Percentiles rank a stretch among this genome's conserved stretches.
Conservation (phyloP, 2,888 invertebrate genomes). For the Macropis europaea region DNA sequence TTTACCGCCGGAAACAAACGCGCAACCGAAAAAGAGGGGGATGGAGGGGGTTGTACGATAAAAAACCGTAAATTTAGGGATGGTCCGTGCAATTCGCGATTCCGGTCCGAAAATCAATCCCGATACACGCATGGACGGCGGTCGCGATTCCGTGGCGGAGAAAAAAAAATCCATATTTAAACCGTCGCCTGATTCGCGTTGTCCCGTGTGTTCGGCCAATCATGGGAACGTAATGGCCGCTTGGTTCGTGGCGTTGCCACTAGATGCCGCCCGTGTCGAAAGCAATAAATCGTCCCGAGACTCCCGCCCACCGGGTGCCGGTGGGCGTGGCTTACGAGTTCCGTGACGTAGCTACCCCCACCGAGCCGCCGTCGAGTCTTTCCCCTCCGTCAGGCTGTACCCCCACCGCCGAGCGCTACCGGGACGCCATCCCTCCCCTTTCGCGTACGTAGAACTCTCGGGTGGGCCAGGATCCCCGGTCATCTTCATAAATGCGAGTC, state of each 20-base stretch:
- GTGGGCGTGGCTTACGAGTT: constrained; percentile 81
- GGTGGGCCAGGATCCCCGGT: constrained; percentile 66
- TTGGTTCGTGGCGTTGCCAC: constrained; percentile 78
- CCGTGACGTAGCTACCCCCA: constrained; percentile 77
- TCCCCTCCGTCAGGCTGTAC: constrained; percentile 45
- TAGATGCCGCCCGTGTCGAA: constrained; percentile 80
- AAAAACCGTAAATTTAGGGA: no score
- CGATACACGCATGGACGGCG: constrained; percentile 50
- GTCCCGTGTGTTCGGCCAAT: constrained; percentile 81
- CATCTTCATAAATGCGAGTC: constrained; percentile 75
- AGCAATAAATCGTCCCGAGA: constrained; percentile 77
- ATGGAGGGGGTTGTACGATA: no score
- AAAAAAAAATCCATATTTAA: constrained; percentile 68
- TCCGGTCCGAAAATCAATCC: constrained; percentile 52
- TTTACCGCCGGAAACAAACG: constrained; percentile 72
- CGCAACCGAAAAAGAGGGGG: constrained; percentile 13
- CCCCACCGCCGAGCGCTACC: constrained; percentile 11
- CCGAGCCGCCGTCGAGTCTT: constrained; percentile 49
- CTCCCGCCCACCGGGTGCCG: constrained; percentile 83
- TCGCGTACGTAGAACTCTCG: constrained; percentile 50
- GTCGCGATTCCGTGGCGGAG: constrained; percentile 31
- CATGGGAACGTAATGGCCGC: constrained; percentile 83
- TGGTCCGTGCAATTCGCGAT: background rate
- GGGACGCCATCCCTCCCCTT: constrained; percentile 5
- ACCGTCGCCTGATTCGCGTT: constrained; percentile 76